These are phyloP conservation scores for Cichladusa arquata DNA, from an alignment of 2,113 vertebrate species.

Conservation along the genomic window DNA sequence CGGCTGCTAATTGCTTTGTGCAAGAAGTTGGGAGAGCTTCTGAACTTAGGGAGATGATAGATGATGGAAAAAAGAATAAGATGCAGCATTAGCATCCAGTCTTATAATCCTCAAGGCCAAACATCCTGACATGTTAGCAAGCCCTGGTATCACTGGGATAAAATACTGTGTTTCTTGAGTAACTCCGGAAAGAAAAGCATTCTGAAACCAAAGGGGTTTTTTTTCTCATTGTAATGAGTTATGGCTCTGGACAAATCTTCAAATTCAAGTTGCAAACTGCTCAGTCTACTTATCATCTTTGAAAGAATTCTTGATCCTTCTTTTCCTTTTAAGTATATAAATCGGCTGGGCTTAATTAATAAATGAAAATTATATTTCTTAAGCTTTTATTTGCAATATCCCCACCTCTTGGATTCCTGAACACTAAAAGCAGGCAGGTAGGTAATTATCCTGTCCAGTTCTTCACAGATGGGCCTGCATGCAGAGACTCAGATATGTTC, in stretches of 20 bases:
- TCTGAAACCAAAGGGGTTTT: background rate
- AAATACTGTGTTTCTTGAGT: background rate
- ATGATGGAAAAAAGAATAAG: background rate
- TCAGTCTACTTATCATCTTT: background rate
- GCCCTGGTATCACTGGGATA: background rate
- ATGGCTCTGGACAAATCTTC: background rate
- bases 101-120: background rate
- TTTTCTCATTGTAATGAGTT: background rate
- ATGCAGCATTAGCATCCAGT: background rate
- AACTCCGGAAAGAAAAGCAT: background rate
- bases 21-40: background rate
- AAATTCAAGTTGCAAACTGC: background rate
- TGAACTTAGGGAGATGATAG: background rate
- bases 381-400: background rate
- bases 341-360: background rate
- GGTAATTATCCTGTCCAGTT: background rate
- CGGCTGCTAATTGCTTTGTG: background rate
- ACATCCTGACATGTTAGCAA: background rate
- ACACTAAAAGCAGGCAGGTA: background rate
- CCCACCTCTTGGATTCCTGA: background rate
- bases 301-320: background rate
- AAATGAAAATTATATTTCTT: background rate
- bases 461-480: background rate
- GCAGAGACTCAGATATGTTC: background rate
- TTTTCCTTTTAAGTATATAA: background rate